These are phyloP conservation scores for Cyrtorhinus lividipennis DNA, from an alignment of 1,140 invertebrate species.

Conservation along the genomic window DNA sequence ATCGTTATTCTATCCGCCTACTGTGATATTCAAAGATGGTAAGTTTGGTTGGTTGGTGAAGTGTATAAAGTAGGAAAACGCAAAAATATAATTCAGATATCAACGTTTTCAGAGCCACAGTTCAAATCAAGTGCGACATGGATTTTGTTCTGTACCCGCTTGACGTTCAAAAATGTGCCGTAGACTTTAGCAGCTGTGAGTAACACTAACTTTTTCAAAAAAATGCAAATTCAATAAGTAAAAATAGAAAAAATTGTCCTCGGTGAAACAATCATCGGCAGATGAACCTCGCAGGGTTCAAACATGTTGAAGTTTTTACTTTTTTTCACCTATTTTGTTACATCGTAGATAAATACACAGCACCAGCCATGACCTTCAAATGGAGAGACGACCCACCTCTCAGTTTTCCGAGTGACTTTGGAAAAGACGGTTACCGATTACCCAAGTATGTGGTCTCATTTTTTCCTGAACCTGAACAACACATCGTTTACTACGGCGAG, in stretches of 20 bases:
- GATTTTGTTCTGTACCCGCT: slow-evolving; percentile 43
- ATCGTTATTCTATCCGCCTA: too few relatives aligned
- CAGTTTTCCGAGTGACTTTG: slow-evolving; percentile 35
- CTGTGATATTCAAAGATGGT: too few relatives aligned
- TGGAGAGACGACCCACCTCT: slow-evolving; percentile 38
- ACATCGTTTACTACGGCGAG: slow-evolving; percentile 42
- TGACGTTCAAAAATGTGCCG: slow-evolving; percentile 42
- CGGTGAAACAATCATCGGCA: background rate
- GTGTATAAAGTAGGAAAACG: too few relatives aligned
- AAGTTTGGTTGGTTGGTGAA: too few relatives aligned
- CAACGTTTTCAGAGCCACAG: slow-evolving; percentile 42
- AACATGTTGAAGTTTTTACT: background rate
- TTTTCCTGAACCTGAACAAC: slow-evolving; percentile 37
- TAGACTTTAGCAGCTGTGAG: slow-evolving; percentile 46
- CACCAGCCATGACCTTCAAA: slow-evolving; percentile 38
- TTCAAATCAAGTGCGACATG: slow-evolving; percentile 45
- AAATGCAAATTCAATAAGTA: background rate
- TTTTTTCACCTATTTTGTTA: background rate
- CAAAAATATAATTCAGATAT: too few relatives aligned
- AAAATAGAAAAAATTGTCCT: background rate
- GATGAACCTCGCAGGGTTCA: background rate
- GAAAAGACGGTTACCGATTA: slow-evolving; percentile 36
- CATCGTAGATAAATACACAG: slow-evolving; percentile 41
- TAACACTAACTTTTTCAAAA: slow-evolving; percentile 23
- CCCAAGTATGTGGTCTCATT: slow-evolving; percentile 45